Conservation (phyloP, 2,888 invertebrate genomes). For the Drosophila rubida region DNA sequence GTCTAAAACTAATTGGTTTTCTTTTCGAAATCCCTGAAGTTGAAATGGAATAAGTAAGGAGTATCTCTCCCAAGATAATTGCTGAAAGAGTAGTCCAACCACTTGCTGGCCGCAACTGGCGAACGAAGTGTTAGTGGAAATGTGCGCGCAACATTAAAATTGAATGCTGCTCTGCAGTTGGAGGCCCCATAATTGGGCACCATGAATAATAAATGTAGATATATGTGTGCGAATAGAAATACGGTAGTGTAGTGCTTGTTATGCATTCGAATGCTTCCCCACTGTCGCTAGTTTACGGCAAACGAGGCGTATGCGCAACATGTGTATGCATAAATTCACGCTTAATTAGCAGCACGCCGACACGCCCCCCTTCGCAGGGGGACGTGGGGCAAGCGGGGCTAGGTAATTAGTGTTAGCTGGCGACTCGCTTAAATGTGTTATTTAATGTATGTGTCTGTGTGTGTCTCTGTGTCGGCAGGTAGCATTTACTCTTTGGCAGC, state of each 20-base stretch:
- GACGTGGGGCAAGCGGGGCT: background rate
- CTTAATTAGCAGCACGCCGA: slow-evolving; percentile 62
- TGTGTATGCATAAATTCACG: slow-evolving; percentile 78
- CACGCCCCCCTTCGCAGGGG: slow-evolving; percentile 8
- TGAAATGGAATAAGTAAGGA: background rate
- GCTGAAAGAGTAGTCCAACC: background rate
- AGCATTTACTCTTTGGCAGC: slow-evolving; percentile 8
- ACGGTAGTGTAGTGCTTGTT: slow-evolving; percentile 27
- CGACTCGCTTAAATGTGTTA: slow-evolving; percentile 48
- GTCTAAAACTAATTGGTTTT: background rate
- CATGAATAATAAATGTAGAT: slow-evolving; percentile 59
- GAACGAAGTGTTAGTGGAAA: background rate
- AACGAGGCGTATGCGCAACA: slow-evolving; percentile 75
- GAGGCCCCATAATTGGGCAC: slow-evolving; percentile 53
- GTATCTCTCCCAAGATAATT: background rate
- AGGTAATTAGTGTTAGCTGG: slow-evolving; percentile 61
- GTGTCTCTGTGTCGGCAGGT: background rate
- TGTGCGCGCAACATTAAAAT: slow-evolving; percentile 35
- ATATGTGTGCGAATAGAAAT: slow-evolving; percentile 14
- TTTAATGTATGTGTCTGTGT: slow-evolving; percentile 25
- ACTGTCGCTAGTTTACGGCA: slow-evolving; percentile 39
- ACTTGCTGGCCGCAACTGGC: background rate
- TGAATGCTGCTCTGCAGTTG: slow-evolving; percentile 44
- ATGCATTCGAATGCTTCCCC: slow-evolving; percentile 33
- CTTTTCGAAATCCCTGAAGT: background rate